Evolutionary conservation across 2,113 vertebrate species (phyloP).

Genomic region (Nerophis lumbriciformis): DNA sequence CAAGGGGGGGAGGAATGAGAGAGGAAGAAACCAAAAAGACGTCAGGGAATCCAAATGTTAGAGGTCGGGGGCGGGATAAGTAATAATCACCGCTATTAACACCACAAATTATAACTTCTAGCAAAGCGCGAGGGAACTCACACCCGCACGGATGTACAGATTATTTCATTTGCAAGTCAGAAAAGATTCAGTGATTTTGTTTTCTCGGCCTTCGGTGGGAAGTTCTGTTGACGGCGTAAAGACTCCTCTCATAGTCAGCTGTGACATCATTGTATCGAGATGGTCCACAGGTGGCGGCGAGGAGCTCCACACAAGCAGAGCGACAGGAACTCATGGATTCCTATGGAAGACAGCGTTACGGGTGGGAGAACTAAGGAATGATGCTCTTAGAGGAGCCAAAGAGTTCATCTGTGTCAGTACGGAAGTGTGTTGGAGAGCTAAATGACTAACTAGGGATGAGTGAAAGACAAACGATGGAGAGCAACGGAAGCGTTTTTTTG

Average conservation of each 20-base stretch:
- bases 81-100: constrained; percentile 65
- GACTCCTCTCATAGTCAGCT: constrained; percentile 86
- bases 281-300: constrained; percentile 41
- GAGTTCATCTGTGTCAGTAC: constrained; percentile 78
- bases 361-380: constrained; percentile 43
- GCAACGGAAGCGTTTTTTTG: constrained; percentile 67
- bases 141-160: constrained; percentile 76
- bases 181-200: constrained; percentile 77
- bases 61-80: constrained; percentile 32
- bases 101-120: constrained; percentile 68
- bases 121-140: constrained; percentile 69
- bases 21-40: constrained; percentile 89
- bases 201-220: constrained; percentile 86
- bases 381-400: constrained; percentile 72
- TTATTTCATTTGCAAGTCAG: constrained; percentile 82
- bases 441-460: constrained; percentile 48
- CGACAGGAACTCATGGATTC: constrained; percentile 55
- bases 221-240: constrained; percentile 68
- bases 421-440: constrained; percentile 36
- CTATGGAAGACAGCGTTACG: constrained; percentile 43
- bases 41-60: constrained; percentile 96
- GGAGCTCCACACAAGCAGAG: constrained; percentile 51
- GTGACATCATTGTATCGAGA: constrained; percentile 85
- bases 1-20: constrained; percentile 84
- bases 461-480: constrained; percentile 61